Evolutionary conservation across 2,888 invertebrate genomes (phyloP), one percentile per base, ranked within the genome.

Genomic region (Idaea dimidiata): DNA sequence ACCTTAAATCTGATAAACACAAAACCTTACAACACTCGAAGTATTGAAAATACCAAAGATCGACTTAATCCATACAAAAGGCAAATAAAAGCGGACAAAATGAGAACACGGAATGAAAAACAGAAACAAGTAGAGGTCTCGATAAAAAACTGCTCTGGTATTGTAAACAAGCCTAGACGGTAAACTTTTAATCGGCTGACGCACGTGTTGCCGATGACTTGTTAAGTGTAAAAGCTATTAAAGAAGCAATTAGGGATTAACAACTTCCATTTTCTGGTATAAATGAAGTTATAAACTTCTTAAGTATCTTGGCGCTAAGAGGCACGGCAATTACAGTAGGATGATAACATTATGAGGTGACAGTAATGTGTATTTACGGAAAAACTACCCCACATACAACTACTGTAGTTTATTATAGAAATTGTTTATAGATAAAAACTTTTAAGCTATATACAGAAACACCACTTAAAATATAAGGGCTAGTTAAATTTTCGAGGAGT

Each of bases 121-220:
- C 43, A 33, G 59, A 63, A 62, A 63, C 63, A 67, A 66, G 65
- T 18, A 17, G 56, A 17, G 18, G n/a, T 57, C 59, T 54, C 66
- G 67, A 68, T 69, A 69, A 71, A 71, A 67, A 71, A 65, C 63
- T 66, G 62, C 62, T 60, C 63, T 58, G 43, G 43, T 43, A 43
- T 43, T 43, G 43, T 43, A 43, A 43, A 43, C 43, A 43, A 43
- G 3, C 10, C 43, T 14, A 43, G 43, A 43, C 43, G 43, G 14
- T 8, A 43, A 43, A 43, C 43, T 43, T 43, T 43, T 43, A 43
- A 43, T 43, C 43, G 3, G 43, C 14, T 10, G 43, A 43, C 43
- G 43, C 43, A 43, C 43, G 43, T 43, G 43, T 43, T 43, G 43
- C 43, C 43, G 43, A 43, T 43, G 43, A 43, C 43, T 43, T 43